A percentile compares a stretch with the other conserved stretches of the same genome.
These are phyloP conservation scores for Tapirus terrestris DNA, from an alignment of 2,113 vertebrate species.

Conservation along the genomic window DNA sequence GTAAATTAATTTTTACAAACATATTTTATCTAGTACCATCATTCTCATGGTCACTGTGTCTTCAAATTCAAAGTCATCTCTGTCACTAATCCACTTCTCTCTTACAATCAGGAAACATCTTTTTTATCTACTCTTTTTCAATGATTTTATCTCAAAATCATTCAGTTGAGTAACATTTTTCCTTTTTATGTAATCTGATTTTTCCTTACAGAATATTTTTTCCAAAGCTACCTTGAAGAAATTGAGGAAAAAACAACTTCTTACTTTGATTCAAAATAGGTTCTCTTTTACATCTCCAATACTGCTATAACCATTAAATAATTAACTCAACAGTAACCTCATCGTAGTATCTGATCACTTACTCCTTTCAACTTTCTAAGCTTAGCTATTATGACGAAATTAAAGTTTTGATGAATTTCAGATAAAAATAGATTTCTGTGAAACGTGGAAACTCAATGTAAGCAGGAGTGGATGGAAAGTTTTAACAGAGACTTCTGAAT, in stretches of 20 bases:
- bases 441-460: not conserved
- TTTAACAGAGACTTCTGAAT: not conserved
- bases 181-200: not conserved
- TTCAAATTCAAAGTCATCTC: not conserved
- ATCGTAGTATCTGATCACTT: not conserved
- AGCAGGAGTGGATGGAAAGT: not conserved
- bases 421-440: not conserved
- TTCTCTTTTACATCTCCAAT: not conserved
- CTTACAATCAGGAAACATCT: not conserved
- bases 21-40: not conserved
- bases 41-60: not conserved
- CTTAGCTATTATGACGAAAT: not conserved
- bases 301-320: not conserved
- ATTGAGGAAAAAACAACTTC: not conserved
- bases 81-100: not conserved
- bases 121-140: not conserved
- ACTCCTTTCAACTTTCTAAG: not conserved
- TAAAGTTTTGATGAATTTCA: not conserved
- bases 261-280: not conserved
- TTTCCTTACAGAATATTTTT: not conserved
- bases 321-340: not conserved
- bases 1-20: conserved; percentile 30
- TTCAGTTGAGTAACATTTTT: not conserved
- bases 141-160: not conserved
- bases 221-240: not conserved